Conservation (phyloP, 2,888 invertebrate species). For the Drosophila vallismaia region DNA sequence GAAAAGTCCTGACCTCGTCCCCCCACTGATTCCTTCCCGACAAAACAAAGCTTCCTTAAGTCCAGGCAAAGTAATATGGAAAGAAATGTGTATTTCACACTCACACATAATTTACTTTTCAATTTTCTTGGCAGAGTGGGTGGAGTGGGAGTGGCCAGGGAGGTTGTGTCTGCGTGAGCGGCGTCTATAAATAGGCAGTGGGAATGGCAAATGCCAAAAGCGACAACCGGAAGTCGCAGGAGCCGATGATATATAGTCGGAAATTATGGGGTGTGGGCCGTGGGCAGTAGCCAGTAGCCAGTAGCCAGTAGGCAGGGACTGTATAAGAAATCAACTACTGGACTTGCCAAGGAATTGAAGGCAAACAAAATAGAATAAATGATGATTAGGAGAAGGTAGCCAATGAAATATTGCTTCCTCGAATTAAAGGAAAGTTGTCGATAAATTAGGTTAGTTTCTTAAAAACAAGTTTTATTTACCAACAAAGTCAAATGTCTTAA, state of each 20-base stretch:
- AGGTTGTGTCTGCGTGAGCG: slow-evolving; percentile 35
- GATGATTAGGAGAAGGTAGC: neutral
- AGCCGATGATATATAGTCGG: slow-evolving; percentile 58
- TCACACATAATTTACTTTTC: slow-evolving; percentile 44
- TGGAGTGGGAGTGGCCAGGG: slow-evolving; percentile 8
- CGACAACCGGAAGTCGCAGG: slow-evolving; percentile 68
- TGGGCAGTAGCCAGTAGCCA: too few species aligned
- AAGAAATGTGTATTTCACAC: slow-evolving; percentile 11
- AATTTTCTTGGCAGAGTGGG: slow-evolving; percentile 34
- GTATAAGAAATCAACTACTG: slow-evolving; percentile 24
- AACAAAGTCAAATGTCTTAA: too few species aligned
- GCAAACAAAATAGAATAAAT: slow-evolving; percentile 31
- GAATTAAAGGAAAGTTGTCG: neutral
- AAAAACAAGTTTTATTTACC: too few species aligned
- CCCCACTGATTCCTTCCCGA: slow-evolving; percentile 16
- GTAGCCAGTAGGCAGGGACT: neutral
- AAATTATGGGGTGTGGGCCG: slow-evolving; percentile 26
- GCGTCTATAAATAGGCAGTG: slow-evolving; percentile 70
- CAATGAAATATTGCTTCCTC: slow-evolving; percentile 6
- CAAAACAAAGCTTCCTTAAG: slow-evolving; percentile 37
- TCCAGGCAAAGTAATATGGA: slow-evolving; percentile 17
- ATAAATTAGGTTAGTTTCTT: neutral
- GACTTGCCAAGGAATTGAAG: slow-evolving; percentile 19
- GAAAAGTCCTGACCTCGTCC: neutral
- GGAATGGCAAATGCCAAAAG: slow-evolving; percentile 49